A percentile compares a stretch with the other conserved stretches of the same genome.
Evolutionary conservation across 2,888 invertebrate species (phyloP).

Genomic region (Ennomos quercinarius): DNA sequence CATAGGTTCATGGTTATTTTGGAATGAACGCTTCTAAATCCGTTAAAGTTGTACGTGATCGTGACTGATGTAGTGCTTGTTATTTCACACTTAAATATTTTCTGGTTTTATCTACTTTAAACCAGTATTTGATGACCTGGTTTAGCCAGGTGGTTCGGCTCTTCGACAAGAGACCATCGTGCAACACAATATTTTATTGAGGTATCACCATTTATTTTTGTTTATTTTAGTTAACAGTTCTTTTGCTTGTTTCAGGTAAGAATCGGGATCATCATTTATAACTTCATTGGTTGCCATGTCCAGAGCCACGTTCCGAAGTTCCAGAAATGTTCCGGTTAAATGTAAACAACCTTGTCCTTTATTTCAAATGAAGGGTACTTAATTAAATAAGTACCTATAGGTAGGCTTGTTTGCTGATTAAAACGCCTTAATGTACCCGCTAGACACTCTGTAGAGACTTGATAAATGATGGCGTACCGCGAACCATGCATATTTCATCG

Average conservation of each 20-base stretch:
- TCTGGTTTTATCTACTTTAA: background rate
- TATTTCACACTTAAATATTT: conserved; percentile 4
- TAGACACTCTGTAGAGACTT: conserved; percentile 3
- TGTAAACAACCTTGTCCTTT: no score
- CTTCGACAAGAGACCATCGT: no score
- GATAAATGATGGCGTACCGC: conserved; percentile 16
- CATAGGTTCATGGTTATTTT: conserved; percentile 23
- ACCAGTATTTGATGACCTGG: background rate
- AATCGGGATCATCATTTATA: background rate
- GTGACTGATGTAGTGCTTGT: conserved; percentile 23
- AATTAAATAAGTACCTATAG: no score
- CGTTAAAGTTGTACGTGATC: conserved; percentile 22
- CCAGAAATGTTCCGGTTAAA: no score
- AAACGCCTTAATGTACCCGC: background rate
- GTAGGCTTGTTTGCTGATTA: conserved; percentile 3
- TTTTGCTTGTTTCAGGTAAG: conserved; percentile 23
- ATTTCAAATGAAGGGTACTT: background rate
- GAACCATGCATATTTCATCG: conserved; percentile 26
- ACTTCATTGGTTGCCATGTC: background rate
- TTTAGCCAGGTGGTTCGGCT: no score
- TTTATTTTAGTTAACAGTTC: background rate
- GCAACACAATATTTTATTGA: no score
- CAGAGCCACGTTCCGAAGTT: no score
- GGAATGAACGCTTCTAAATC: conserved; percentile 19
- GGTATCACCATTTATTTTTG: no score